A percentile compares a stretch with the other conserved stretches of the same genome.
These are phyloP conservation scores for Listronotus oregonensis DNA, from an alignment of 1,140 invertebrate genomes.

Conservation along the genomic window DNA sequence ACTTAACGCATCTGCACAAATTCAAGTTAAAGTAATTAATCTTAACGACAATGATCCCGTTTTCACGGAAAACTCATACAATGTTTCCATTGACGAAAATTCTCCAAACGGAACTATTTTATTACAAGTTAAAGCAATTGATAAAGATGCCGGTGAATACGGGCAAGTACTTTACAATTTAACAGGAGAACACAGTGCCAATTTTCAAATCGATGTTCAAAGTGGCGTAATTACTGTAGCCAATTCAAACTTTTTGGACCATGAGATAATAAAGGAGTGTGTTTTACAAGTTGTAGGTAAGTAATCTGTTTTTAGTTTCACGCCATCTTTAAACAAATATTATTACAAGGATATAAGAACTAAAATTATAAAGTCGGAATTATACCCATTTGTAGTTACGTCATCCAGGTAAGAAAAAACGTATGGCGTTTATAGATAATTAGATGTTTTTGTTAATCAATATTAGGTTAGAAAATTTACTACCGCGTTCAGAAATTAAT, in stretches of 20 bases:
- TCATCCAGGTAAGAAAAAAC: too few species aligned
- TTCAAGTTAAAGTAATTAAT: constrained; percentile 80
- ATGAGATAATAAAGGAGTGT: constrained; percentile 74
- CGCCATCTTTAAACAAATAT: too few species aligned
- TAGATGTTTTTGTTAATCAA: too few species aligned
- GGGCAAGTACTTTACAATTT: constrained; percentile 78
- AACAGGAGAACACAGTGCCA: constrained; percentile 70
- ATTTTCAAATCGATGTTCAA: constrained; percentile 73
- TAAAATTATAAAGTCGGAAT: too few species aligned
- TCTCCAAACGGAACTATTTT: constrained; percentile 70
- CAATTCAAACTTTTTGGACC: constrained; percentile 74
- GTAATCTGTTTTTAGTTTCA: not conserved
- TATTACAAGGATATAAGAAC: too few species aligned
- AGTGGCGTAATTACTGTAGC: constrained; percentile 81
- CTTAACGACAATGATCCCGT: constrained; percentile 86
- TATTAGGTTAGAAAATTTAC: too few species aligned
- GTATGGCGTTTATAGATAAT: too few species aligned
- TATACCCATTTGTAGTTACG: too few species aligned
- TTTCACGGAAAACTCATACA: constrained; percentile 72
- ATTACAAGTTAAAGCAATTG: constrained; percentile 62
- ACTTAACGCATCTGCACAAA: constrained; percentile 67
- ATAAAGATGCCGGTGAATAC: constrained; percentile 74
- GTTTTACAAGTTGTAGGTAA: constrained; percentile 67
- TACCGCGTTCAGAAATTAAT: too few species aligned
- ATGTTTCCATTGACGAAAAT: constrained; percentile 75